Conservation (phyloP, 2,797 vertebrate species). For the Buceros bicornis region DNA sequence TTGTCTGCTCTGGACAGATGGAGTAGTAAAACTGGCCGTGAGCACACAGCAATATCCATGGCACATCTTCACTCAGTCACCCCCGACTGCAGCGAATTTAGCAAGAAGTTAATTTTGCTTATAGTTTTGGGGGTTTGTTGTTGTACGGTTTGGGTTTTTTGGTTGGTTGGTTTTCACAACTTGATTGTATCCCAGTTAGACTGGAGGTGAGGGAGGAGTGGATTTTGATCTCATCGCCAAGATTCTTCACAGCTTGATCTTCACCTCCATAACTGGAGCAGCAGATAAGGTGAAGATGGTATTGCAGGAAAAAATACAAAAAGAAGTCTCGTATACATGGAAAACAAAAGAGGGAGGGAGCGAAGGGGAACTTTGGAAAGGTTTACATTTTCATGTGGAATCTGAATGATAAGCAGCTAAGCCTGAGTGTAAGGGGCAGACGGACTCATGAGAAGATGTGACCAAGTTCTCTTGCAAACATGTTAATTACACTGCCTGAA, state of each 20-base stretch:
- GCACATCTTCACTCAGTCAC: neutral
- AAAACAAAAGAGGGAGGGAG: neutral
- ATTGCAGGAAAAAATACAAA: neutral
- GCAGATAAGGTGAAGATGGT: neutral
- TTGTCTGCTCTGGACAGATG: conserved; percentile 45
- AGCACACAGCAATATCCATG: neutral
- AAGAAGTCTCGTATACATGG: neutral
- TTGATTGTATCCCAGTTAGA: neutral
- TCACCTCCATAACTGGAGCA: neutral
- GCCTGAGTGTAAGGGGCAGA: neutral
- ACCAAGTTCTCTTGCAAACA: neutral
- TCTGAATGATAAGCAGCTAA: neutral
- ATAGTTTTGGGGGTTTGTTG: neutral
- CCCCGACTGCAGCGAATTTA: neutral
- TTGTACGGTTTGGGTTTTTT: neutral
- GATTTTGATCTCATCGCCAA: neutral
- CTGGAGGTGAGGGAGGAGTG: neutral
- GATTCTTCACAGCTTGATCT: neutral
- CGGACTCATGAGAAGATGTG: neutral
- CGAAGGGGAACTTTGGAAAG: neutral
- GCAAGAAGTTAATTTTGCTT: conserved; percentile 16
- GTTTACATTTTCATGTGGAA: neutral
- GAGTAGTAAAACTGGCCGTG: conserved; percentile 22
- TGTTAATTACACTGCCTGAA: neutral
- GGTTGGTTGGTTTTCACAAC: neutral